Evolutionary conservation across 2,888 invertebrate species (phyloP).

Genomic region (Norana najaformis): DNA sequence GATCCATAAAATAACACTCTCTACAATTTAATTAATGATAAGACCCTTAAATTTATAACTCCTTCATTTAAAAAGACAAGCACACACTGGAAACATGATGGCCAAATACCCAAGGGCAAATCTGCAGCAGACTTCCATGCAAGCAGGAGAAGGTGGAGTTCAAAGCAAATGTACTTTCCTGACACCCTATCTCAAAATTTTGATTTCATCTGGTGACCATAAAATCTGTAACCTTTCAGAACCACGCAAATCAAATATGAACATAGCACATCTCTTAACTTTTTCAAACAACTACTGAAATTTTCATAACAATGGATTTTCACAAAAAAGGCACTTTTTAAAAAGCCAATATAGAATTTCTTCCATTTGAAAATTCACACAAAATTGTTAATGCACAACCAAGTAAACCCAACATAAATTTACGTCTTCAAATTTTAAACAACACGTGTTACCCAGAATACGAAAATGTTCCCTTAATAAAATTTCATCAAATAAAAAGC

Average conservation of each 20-base stretch:
- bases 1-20: background rate
- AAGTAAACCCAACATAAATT: background rate
- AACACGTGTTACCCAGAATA: background rate
- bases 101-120: background rate
- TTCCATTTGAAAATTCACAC: background rate
- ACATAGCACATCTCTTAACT: background rate
- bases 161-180: conserved; percentile 10
- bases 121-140: background rate
- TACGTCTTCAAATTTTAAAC: background rate
- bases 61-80: background rate
- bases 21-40: background rate
- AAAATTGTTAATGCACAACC: background rate
- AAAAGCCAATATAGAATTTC: conserved; percentile 10
- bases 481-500: background rate
- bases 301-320: background rate
- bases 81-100: background rate
- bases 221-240: background rate
- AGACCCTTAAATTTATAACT: background rate
- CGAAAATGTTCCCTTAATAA: background rate
- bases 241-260: background rate
- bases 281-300: background rate
- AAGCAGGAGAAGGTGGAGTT: background rate
- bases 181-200: background rate
- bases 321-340: background rate
- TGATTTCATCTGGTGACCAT: background rate